Evolutionary conservation across 2,797 vertebrate species (phyloP), one percentile per base, ranked within the genome.

Genomic region (Myotis pilosus): DNA sequence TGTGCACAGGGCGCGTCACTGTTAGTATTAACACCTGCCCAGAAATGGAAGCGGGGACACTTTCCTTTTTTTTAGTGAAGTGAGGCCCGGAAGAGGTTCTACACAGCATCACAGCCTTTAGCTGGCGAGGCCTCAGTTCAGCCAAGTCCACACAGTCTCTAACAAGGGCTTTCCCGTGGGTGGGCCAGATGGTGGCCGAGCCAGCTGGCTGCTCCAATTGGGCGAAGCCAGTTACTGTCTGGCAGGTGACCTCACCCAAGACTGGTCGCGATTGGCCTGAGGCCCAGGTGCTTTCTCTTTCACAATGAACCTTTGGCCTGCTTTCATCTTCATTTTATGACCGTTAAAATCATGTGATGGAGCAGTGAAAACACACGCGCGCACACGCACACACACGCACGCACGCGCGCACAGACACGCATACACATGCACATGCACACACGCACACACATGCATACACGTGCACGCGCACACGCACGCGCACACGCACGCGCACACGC

Each of bases 181-280:
- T 75, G 49, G 64, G 64, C 72, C 87, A 95, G 94, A 91, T 95
- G 72, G 75, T 82, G 64, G 80, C 89, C 75, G 66, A 96, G 79
- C 72, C 36, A 57, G 76, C 33, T 62, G 71, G 86, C 89, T 92
- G 60, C 72, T 91, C 62, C 87, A 66, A 95, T 20, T 33, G 68
- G 84, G 92, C 95, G 88, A 96, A 84, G 84, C 89, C 41, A 7
- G 89, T 91, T 92, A 69, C 93, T 96, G 55, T 25, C 23, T 25
- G 55, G 23, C 23, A 57, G 55, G 78, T 72, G 95, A 88, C 92
- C 87, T n/a, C 15, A 0, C 30, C 62, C 82, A 60, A 87, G 87
- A 57, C 6, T 64, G 85, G 36, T 72, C 60, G 87, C 0, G 17
- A 47, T 53, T 90, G 87, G 60, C 51, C 74, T 51, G 66, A 88